phyloP scores from a whole-genome alignment of 2,113 vertebrate species.

The Osmerus mordax region DNA sequence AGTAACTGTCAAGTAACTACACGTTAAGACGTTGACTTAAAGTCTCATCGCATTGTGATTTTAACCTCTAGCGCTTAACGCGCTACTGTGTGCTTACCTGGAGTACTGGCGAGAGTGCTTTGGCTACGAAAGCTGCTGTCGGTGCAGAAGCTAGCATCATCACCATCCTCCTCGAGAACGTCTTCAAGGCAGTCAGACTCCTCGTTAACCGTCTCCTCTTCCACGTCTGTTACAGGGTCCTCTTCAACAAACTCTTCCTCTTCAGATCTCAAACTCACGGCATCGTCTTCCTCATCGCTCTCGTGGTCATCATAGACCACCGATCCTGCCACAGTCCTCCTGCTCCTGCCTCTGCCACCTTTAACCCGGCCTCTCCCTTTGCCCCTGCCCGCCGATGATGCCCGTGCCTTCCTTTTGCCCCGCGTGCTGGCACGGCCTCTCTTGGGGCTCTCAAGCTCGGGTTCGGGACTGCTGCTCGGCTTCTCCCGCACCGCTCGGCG shows the following conservation, averaged over 20 bases:
- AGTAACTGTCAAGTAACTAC: background rate
- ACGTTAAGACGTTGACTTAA: background rate
- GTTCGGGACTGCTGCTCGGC: conserved; percentile 59
- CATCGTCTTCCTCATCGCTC: conserved; percentile 85
- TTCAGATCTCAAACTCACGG: conserved; percentile 80
- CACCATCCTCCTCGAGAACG: conserved; percentile 74
- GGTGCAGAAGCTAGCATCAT: conserved; percentile 91
- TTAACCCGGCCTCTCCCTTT: conserved; percentile 78
- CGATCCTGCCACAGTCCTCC: conserved; percentile 75
- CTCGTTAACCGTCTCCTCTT: conserved; percentile 82
- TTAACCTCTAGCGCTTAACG: background rate
- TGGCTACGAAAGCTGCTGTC: conserved; percentile 97
- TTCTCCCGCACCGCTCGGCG: conserved; percentile 80
- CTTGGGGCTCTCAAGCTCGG: conserved; percentile 68
- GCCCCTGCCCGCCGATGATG: conserved; percentile 45
- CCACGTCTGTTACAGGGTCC: conserved; percentile 80
- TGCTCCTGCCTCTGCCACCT: conserved; percentile 80
- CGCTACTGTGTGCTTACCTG: conserved; percentile 72
- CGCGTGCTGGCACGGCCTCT: conserved; percentile 2
- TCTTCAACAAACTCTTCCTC: conserved; percentile 85
- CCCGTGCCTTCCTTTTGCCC: conserved; percentile 57
- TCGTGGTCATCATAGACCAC: conserved; percentile 98
- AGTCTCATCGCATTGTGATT: background rate
- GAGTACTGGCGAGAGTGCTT: conserved; percentile 93
- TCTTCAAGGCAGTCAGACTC: conserved; percentile 86